phyloP scores from a whole-genome alignment of 2,888 invertebrate genomes.

The Folsomia manolachei region DNA sequence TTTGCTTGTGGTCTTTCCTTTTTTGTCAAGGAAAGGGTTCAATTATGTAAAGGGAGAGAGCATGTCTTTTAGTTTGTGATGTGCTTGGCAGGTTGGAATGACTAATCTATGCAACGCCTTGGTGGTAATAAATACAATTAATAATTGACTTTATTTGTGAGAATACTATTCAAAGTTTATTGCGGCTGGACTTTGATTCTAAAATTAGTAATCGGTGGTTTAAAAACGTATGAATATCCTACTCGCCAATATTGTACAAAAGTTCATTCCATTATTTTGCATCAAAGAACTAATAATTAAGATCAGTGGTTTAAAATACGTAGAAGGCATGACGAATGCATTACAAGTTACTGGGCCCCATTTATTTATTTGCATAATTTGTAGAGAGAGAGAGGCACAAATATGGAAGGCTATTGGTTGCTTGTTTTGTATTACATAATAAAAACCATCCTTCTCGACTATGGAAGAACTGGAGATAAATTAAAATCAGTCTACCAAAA shows the following conservation, averaged over 20 bases:
- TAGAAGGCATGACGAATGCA: neutral
- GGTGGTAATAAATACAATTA: no score
- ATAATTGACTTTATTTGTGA: no score
- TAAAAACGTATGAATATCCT: constrained; percentile 16
- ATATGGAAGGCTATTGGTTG: neutral
- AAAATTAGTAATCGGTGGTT: constrained; percentile 20
- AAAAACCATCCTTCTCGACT: neutral
- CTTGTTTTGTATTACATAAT: neutral
- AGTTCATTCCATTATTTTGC: neutral
- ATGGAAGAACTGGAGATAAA: neutral
- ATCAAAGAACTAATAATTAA: neutral
- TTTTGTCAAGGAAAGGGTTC: no score
- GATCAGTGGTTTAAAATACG: constrained; percentile 11
- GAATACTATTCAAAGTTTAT: constrained; percentile 7
- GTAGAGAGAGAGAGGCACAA: constrained; percentile 8
- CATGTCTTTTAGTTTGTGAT: no score
- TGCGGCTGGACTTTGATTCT: constrained; percentile 8
- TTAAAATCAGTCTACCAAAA: neutral
- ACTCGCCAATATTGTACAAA: constrained; percentile 18
- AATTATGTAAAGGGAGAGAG: no score
- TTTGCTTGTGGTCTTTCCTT: no score
- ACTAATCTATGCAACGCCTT: no score
- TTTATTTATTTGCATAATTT: neutral
- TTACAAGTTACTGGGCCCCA: constrained; percentile 10
- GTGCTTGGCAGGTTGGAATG: no score